Evolutionary conservation across 1,140 invertebrate genomes (phyloP).

Genomic region (Pogonus chalceus): DNA sequence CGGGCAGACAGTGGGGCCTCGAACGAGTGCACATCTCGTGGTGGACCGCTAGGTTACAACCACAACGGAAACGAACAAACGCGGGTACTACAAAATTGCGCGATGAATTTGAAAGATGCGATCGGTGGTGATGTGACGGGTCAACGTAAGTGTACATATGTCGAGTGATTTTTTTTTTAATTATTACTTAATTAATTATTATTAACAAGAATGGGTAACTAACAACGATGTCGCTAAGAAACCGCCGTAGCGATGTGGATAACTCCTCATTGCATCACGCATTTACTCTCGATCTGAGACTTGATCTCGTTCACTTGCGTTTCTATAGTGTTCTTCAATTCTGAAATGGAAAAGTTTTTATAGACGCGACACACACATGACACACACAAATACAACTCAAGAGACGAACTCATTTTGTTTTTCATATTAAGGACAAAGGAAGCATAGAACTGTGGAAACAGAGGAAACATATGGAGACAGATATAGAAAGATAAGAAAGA

Average conservation of each 20-base stretch:
- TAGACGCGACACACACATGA: neutral
- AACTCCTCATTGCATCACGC: conserved; percentile 70
- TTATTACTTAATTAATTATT: conserved; percentile 3
- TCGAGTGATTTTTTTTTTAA: neutral
- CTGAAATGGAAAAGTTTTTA: conserved; percentile 49
- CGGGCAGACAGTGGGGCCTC: no score
- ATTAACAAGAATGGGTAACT: conserved; percentile 8
- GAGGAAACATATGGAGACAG: neutral
- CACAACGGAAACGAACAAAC: neutral
- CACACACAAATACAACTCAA: conserved; percentile 19
- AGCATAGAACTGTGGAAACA: conserved; percentile 6
- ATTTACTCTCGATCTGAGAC: conserved; percentile 88
- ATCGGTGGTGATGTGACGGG: neutral
- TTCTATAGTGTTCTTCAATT: conserved; percentile 89
- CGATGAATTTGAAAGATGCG: neutral
- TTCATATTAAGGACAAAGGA: conserved; percentile 16
- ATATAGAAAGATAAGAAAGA: neutral
- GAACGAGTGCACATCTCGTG: no score
- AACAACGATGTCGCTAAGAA: conserved; percentile 8
- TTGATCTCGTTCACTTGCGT: conserved; percentile 90
- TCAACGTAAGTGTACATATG: neutral
- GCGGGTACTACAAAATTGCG: neutral
- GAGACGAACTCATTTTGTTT: conserved; percentile 4
- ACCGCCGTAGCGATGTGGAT: conserved; percentile 18
- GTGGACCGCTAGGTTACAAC: no score